Conservation (phyloP, 2,888 invertebrate species). For the Hanleya hanleyi region DNA sequence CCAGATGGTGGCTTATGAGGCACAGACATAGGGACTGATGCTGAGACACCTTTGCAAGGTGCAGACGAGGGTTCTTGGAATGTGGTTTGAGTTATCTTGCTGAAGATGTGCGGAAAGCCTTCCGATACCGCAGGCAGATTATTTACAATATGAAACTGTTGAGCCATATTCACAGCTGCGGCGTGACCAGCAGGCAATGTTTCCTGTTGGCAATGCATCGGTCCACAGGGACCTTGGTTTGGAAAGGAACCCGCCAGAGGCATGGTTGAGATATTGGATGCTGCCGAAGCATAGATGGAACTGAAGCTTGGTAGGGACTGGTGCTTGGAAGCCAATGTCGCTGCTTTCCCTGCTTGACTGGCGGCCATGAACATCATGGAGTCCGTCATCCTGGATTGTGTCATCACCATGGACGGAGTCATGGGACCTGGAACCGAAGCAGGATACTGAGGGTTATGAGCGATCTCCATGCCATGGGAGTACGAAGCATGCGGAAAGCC, state of each 20-base stretch:
- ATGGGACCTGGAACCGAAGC: neutral
- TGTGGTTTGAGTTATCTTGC: no score
- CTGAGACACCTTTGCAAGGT: no score
- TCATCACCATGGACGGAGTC: neutral
- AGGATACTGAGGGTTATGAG: neutral
- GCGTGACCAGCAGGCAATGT: neutral
- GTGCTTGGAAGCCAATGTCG: neutral
- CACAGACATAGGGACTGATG: no score
- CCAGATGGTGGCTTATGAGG: no score
- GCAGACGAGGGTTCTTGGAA: no score
- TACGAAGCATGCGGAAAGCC: neutral
- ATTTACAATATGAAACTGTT: no score
- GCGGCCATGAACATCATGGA: neutral
- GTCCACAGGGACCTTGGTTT: neutral
- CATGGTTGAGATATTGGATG: neutral
- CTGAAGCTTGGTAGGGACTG: neutral
- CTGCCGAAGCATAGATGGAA: neutral
- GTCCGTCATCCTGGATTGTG: neutral
- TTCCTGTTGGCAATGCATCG: neutral
- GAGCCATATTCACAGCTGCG: neutral
- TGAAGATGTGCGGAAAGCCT: no score
- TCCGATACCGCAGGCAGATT: no score
- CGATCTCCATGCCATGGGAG: neutral
- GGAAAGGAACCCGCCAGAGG: neutral
- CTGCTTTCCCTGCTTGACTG: neutral